phyloP scores from a whole-genome alignment of 1,140 invertebrate species.

The Colletes gigas region DNA sequence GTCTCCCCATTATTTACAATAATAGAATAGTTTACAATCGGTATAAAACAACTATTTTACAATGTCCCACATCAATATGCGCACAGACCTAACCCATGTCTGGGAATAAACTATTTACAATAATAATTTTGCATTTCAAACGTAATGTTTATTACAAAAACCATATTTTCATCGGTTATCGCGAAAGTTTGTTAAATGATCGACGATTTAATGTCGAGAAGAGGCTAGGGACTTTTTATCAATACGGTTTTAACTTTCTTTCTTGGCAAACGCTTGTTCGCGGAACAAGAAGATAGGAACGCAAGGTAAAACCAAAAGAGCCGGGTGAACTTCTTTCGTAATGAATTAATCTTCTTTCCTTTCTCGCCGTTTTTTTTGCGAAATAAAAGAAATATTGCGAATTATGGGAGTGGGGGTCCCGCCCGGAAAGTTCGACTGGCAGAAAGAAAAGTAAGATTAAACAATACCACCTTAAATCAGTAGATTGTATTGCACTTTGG shows the following conservation, averaged over 20 bases:
- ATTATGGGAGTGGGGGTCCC: not conserved
- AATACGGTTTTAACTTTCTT: not conserved
- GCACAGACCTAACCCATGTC: too few species aligned
- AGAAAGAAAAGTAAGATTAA: not conserved
- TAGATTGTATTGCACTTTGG: not conserved
- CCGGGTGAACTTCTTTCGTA: not conserved
- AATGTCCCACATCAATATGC: too few species aligned
- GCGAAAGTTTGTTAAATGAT: not conserved
- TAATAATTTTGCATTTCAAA: too few species aligned
- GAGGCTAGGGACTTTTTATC: too few species aligned
- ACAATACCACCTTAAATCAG: not conserved
- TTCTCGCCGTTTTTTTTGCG: not conserved
- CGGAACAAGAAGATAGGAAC: not conserved
- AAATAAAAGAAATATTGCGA: slow-evolving; percentile 20
- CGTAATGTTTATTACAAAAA: not conserved
- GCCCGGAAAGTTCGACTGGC: not conserved
- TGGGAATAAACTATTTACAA: too few species aligned
- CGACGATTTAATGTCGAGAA: not conserved
- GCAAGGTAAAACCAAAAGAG: not conserved
- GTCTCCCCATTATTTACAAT: too few species aligned
- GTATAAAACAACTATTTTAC: too few species aligned
- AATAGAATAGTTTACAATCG: too few species aligned
- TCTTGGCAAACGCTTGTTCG: not conserved
- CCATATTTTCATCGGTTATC: too few species aligned
- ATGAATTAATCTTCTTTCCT: slow-evolving; percentile 17